phyloP scores from a whole-genome alignment of 2,888 invertebrate genomes.

The Polyommatus icarus region DNA sequence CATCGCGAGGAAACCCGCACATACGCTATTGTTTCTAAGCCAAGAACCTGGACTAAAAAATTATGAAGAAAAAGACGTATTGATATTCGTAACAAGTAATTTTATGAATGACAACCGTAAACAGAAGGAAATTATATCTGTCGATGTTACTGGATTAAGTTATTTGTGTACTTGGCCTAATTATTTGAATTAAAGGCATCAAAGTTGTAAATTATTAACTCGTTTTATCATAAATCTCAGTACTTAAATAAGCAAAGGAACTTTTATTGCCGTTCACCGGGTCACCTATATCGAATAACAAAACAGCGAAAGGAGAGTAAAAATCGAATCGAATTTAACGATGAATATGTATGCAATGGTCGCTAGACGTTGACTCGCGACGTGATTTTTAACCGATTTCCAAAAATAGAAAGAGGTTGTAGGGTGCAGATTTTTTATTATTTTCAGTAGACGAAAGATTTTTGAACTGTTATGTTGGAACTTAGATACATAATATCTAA shows the following conservation, averaged over 20 bases:
- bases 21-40: too few relatives aligned
- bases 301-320: conserved; percentile 33
- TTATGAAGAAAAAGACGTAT: not conserved
- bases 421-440: too few relatives aligned
- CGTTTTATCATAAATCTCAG: conserved; percentile 21
- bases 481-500: too few relatives aligned
- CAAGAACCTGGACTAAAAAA: not conserved
- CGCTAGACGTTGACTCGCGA: conserved; percentile 46
- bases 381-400: conserved; percentile 41
- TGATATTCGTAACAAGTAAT: not conserved
- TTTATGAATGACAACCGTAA: not conserved
- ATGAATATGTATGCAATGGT: conserved; percentile 53
- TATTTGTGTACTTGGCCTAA: conserved; percentile 23
- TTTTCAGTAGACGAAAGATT: too few relatives aligned
- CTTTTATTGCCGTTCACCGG: conserved; percentile 29
- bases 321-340: conserved; percentile 45
- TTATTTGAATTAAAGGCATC: conserved; percentile 22
- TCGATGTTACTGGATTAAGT: conserved; percentile 1
- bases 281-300: conserved; percentile 31
- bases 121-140: conserved; percentile 18
- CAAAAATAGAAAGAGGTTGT: not conserved
- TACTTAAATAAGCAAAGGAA: conserved; percentile 17
- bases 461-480: too few relatives aligned
- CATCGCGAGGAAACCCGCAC: too few relatives aligned
- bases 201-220: conserved; percentile 24